These are phyloP conservation scores for Cynoglossus semilaevis DNA, from an alignment of 2,113 vertebrate genomes.

Conservation along the genomic window DNA sequence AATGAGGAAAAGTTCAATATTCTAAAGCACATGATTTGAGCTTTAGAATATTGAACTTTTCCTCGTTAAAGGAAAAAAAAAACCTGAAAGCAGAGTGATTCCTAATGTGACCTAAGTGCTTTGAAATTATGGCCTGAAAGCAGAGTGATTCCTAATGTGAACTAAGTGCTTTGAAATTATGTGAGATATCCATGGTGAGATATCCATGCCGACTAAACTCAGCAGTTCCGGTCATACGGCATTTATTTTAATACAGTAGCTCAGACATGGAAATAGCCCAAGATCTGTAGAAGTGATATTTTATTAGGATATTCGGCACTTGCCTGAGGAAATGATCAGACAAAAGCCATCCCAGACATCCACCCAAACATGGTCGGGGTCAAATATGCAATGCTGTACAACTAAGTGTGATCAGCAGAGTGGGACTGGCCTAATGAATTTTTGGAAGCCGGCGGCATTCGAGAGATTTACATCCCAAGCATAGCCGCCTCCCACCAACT, in stretches of 20 bases:
- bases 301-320: slow-evolving; percentile 5
- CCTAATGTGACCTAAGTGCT: slow-evolving; percentile 43
- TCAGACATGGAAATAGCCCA: slow-evolving; percentile 2
- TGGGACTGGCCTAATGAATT: slow-evolving; percentile 64
- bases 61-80: background rate
- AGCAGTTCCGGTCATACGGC: slow-evolving; percentile 20
- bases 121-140: slow-evolving; percentile 54
- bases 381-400: slow-evolving; percentile 41
- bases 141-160: slow-evolving; percentile 33
- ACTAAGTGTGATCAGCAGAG: slow-evolving; percentile 54
- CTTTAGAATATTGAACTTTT: background rate
- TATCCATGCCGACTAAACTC: slow-evolving; percentile 19
- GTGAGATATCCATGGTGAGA: slow-evolving; percentile 7
- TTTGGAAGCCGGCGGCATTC: slow-evolving; percentile 33
- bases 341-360: slow-evolving; percentile 3
- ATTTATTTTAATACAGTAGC: slow-evolving; percentile 7
- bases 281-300: slow-evolving; percentile 16
- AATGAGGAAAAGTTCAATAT: background rate
- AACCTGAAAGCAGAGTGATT: slow-evolving; percentile 25
- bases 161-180: slow-evolving; percentile 53
- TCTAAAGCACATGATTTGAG: slow-evolving; percentile 5
- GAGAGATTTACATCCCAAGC: slow-evolving; percentile 45
- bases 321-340: slow-evolving; percentile 9
- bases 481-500: slow-evolving; percentile 27
- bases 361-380: slow-evolving; percentile 30